Evolutionary conservation across 2,888 invertebrate genomes (phyloP), one percentile per base, ranked within the genome.

Genomic region (Agrotis clavis): DNA sequence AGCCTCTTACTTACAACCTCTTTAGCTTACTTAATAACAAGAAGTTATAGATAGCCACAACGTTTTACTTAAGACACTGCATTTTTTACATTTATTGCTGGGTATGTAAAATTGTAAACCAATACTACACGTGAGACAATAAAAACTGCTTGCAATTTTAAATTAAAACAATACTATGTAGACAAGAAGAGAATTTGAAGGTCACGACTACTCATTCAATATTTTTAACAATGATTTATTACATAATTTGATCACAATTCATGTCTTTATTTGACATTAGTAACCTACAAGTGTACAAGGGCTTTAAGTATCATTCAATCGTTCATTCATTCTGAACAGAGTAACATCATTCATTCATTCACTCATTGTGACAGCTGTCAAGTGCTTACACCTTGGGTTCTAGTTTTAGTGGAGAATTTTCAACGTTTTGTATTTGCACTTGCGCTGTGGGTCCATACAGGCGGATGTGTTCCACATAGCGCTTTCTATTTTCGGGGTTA

Each of bases 1-100:
- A 94, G 93, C 94, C 94, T 94, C 93, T 87, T 89, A 82, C 85
- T 89, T 91, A 93, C 94, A 94, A 94, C 94, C 93, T 91, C 89
- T 83, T 86, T 83, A 85, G 81, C 86, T 87, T 90, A 91, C 82
- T 82, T 82, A 89, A 88, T 86, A 91, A 91, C 77, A 86, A 88
- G 87, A 89, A 85, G 79, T 87, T 93, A 91, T 79, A 74, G 88
- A 84, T 91, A 92, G 85, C 92, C 94, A 95, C 94, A 94, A 94
- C 93, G 71, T 91, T 91, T 90, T 81, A 84, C 81, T 80, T 94
- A 95, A 94, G 94, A 95, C 94, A 95, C 94, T 91, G 90, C 62
- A 78, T 71, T 79, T 81, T 50, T 64, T 1, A 30, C 18, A 50
- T 72, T 90, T 94, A 94, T 94, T 94, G 92, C 92, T 90, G 91